phyloP scores from a whole-genome alignment of 2,113 vertebrate genomes.

The Leucopsar rothschildi region DNA sequence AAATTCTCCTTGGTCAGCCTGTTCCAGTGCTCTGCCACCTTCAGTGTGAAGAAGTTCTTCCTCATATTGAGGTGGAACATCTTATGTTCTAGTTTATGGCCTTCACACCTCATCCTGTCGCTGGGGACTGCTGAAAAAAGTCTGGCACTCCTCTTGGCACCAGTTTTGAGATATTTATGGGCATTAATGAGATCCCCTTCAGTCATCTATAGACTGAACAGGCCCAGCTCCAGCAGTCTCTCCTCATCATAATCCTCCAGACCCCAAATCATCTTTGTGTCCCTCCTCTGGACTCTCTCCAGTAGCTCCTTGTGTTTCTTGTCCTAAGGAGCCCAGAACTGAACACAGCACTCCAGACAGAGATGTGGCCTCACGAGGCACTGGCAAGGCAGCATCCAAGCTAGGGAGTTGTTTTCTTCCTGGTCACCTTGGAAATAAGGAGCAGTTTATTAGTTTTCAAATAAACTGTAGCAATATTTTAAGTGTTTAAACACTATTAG shows the following conservation, averaged over 20 bases:
- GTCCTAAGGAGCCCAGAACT: background rate
- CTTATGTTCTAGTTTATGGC: background rate
- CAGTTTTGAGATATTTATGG: background rate
- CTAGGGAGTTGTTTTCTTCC: background rate
- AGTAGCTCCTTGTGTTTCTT: background rate
- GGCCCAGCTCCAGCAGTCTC: background rate
- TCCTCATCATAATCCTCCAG: background rate
- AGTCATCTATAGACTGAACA: background rate
- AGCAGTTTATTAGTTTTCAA: background rate
- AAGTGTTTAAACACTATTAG: background rate
- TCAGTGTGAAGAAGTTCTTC: background rate
- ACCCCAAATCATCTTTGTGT: too few species aligned
- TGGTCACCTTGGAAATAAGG: background rate
- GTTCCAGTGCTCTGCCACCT: background rate
- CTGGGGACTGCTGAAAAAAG: background rate
- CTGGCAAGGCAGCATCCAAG: background rate
- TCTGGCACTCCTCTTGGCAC: background rate
- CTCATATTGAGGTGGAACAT: fast-evolving
- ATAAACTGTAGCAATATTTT: background rate
- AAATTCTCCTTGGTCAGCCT: background rate
- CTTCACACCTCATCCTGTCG: fast-evolving
- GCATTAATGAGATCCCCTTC: background rate
- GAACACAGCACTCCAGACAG: background rate
- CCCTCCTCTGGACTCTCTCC: background rate
- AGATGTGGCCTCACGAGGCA: background rate